Conservation (phyloP, 2,888 invertebrate genomes). For the Pegoplata infirma region DNA sequence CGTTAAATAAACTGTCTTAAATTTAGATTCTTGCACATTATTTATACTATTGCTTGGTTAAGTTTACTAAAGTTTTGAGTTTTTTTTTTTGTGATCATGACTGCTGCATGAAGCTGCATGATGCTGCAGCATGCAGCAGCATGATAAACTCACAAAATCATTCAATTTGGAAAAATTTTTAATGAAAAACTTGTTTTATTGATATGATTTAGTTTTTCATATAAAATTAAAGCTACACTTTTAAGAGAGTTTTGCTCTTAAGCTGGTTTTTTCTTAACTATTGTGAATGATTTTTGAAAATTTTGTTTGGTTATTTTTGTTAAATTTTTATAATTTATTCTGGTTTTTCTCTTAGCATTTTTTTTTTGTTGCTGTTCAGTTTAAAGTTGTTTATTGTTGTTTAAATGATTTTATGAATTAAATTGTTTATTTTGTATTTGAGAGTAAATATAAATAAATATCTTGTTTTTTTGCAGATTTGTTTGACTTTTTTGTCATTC, state of each 20-base stretch:
- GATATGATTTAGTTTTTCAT: conserved; percentile 59
- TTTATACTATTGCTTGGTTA: conserved; percentile 50
- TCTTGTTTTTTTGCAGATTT: not conserved
- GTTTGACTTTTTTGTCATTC: conserved; percentile 24
- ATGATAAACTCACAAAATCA: not conserved
- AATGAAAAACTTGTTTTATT: conserved; percentile 48
- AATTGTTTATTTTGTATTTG: not conserved
- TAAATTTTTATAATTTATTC: not conserved
- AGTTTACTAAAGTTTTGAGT: not conserved
- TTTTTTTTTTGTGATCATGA: not conserved
- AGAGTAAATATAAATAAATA: too few relatives aligned
- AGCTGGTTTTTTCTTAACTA: not conserved
- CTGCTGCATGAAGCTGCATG: conserved; percentile 9
- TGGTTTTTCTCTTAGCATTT: not conserved
- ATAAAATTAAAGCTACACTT: not conserved
- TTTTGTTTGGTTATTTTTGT: not conserved
- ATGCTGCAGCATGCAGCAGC: conserved; percentile 12
- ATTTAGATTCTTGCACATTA: conserved; percentile 51
- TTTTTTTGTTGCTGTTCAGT: not conserved
- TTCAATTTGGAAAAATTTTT: conserved; percentile 19
- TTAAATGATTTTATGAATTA: not conserved
- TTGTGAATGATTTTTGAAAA: conserved; percentile 31
- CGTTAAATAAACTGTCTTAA: conserved; percentile 48
- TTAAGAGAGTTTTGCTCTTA: conserved; percentile 21
- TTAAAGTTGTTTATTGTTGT: not conserved